Percentiles rank a stretch among this genome's conserved stretches.
Conservation (phyloP, 2,888 invertebrate genomes). For the Psylliodes chrysocephalus region DNA sequence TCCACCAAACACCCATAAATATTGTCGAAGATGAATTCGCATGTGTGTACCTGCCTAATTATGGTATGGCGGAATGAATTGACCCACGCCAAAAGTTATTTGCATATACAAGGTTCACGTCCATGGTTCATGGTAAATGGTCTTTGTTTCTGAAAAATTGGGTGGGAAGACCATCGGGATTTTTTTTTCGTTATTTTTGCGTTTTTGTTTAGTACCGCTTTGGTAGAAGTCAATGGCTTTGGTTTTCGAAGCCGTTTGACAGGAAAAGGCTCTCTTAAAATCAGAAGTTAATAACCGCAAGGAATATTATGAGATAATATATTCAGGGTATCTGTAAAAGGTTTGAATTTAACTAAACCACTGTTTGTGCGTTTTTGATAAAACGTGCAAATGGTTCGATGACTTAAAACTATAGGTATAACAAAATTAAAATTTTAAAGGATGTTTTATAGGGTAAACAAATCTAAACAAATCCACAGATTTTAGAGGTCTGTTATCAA, state of each 20-base stretch:
- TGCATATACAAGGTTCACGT: neutral
- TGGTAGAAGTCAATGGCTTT: neutral
- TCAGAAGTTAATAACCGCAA: no score
- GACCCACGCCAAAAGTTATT: conserved; percentile 3
- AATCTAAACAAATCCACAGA: no score
- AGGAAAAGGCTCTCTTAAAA: neutral
- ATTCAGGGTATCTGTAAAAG: no score
- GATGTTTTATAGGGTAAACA: no score
- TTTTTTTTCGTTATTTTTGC: neutral
- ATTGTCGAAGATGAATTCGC: neutral
- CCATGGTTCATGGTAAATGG: neutral
- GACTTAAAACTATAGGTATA: no score
- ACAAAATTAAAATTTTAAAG: no score
- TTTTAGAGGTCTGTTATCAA: no score
- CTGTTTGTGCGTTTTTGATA: no score
- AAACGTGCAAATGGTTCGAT: no score
- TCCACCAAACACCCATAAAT: conserved; percentile 1
- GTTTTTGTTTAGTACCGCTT: neutral
- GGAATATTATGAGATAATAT: no score
- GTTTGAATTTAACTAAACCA: no score
- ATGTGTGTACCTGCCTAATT: conserved; percentile 14
- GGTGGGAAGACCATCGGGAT: neutral
- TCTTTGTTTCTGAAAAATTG: conserved; percentile 9
- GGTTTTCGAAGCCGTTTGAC: neutral
- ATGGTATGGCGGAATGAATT: conserved; percentile 15